Evolutionary conservation across 2,797 vertebrate species (phyloP), one percentile per base, ranked within the genome.

Genomic region (Acipenser ruthenus): DNA sequence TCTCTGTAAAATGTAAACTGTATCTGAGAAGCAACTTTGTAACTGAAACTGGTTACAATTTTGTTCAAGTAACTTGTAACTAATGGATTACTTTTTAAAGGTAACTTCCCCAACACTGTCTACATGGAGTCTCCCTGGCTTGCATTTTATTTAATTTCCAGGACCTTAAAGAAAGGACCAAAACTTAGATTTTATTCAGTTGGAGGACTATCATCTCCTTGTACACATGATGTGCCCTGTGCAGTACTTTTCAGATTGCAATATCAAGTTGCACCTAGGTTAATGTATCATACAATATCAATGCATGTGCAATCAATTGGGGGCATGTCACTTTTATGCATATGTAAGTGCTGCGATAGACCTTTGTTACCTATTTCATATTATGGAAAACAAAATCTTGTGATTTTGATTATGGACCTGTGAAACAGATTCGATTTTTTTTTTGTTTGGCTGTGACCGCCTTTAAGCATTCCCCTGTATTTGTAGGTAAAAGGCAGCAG

Each of bases 351-450:
- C 62, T 52, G 59, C 59, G 58, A 71, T 37, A 55, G 37, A 48
- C 2, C 52, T 59, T 48, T 52, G 68, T 63, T 49, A 51, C 23
- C 8, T 62, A 58, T 66, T 15, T 62, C 50, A 60, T 62, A 51
- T 61, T 53, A 52, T 62, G 60, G 55, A 63, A 63, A 71, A 65
- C 58, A 62, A 59, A 37, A 58, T 76, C 79, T 80, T 78, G 80
- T 84, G 83, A 83, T 74, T 79, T 81, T 78, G 78, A 82, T 84
- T 85, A 81, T 71, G 72, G 69, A 80, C 80, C 80, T 78, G 68
- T 78, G 83, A 81, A 68, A 75, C 80, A 78, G 83, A 82, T 86
- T 85, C 87, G 79, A 73, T 79, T 76, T 78, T 74, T 73, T 72
- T 70, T 75, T 15, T 12, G 23, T 37, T 82, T 75, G 73, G 75